These are phyloP conservation scores for Apodemia duryi DNA, from an alignment of 2,888 invertebrate species.

Conservation along the genomic window DNA sequence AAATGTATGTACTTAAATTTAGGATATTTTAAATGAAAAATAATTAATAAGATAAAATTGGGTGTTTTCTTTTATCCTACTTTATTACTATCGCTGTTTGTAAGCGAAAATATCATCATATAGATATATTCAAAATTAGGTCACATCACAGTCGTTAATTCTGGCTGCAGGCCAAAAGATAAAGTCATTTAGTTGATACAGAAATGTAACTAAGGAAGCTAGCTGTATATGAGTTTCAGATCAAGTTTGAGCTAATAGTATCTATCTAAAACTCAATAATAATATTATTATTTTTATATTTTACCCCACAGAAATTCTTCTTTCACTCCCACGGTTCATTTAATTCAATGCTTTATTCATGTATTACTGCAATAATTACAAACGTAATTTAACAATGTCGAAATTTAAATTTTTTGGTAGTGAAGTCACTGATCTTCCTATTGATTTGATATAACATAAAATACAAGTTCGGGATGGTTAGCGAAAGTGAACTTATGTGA, in stretches of 20 bases:
- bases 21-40: constrained; percentile 71
- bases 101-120: not conserved
- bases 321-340: too few species aligned
- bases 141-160: not conserved
- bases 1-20: constrained; percentile 63
- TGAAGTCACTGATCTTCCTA: too few species aligned
- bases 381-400: too few species aligned
- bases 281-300: not conserved
- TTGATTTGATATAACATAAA: too few species aligned
- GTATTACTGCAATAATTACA: too few species aligned
- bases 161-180: constrained; percentile 3
- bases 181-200: not conserved
- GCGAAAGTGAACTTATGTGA: too few species aligned
- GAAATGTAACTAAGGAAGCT: not conserved
- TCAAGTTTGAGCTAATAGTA: not conserved
- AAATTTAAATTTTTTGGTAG: too few species aligned
- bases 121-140: constrained; percentile 1
- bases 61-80: constrained; percentile 38
- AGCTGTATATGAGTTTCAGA: not conserved
- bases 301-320: too few species aligned
- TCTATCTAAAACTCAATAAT: not conserved
- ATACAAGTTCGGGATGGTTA: too few species aligned
- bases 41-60: constrained; percentile 64
- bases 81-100: not conserved
- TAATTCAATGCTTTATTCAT: too few species aligned